A percentile compares a stretch with the other conserved stretches of the same genome.
Conservation (phyloP, 37 sponge, comb jelly and placozoan genomes). For the Diacarnus erythraeanus region DNA sequence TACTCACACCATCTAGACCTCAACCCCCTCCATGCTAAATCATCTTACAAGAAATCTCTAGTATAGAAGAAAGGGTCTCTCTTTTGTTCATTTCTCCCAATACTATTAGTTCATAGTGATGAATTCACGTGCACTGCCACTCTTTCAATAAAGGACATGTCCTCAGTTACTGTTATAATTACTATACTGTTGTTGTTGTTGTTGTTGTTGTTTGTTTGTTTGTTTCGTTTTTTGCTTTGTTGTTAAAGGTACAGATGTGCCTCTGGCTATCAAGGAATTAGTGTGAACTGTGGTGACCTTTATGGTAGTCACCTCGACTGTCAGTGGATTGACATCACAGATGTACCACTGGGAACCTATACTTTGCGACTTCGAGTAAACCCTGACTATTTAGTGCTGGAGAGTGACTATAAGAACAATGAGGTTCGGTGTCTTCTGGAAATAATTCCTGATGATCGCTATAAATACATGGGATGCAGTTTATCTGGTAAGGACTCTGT, state of each 20-base stretch:
- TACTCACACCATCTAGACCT: no score
- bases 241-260: conserved; percentile 41
- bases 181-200: no score
- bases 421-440: not conserved
- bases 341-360: conserved; percentile 62
- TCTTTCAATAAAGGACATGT: no score
- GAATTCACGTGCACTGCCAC: no score
- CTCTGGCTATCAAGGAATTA: conserved; percentile 71
- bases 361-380: conserved; percentile 61
- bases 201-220: not conserved
- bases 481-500: conserved; percentile 1
- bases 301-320: conserved; percentile 79
- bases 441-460: not conserved
- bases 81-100: no score
- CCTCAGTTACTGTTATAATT: no score
- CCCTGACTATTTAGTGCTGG: conserved; percentile 38
- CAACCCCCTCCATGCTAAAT: no score
- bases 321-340: conserved; percentile 95
- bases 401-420: conserved; percentile 82
- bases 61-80: no score
- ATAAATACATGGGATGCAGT: not conserved
- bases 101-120: no score
- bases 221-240: not conserved
- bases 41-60: no score
- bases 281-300: conserved; percentile 79